phyloP scores from a whole-genome alignment of 2,888 invertebrate genomes.

The Oxycera nigricornis region DNA sequence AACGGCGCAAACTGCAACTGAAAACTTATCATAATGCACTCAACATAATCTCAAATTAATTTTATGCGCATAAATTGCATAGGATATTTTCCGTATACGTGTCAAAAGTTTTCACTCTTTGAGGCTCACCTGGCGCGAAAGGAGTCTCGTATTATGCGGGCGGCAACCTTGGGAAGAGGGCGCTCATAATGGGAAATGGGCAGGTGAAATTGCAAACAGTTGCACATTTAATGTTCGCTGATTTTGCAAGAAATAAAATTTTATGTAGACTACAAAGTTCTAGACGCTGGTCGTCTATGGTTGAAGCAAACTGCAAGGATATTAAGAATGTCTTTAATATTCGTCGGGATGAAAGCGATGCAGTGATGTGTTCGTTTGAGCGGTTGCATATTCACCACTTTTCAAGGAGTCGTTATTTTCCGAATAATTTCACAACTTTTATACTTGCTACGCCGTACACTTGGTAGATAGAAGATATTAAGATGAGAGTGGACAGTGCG shows the following conservation, averaged over 20 bases:
- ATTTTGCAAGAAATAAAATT: conserved; percentile 18
- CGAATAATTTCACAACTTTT: too few species aligned
- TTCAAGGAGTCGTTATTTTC: background rate
- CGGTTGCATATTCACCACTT: background rate
- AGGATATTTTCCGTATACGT: conserved; percentile 17
- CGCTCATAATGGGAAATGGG: background rate
- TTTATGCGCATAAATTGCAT: conserved; percentile 25
- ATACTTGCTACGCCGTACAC: too few species aligned
- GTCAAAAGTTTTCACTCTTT: conserved; percentile 25
- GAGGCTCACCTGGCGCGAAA: background rate
- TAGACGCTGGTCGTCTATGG: background rate
- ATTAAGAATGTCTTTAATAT: background rate
- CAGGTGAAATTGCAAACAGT: background rate
- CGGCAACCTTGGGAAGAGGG: background rate
- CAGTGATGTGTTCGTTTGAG: background rate
- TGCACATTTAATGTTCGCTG: conserved; percentile 22
- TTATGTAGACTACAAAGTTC: background rate
- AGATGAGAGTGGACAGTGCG: too few species aligned
- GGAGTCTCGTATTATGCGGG: background rate
- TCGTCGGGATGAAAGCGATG: background rate
- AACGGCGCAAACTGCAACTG: conserved; percentile 1
- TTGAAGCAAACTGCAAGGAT: background rate
- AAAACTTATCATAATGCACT: conserved; percentile 28
- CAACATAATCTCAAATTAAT: conserved; percentile 23
- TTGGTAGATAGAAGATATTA: too few species aligned